Base-by-base conservation (phyloP, 2,888 invertebrate genomes). In the Erebia ligea region DNA sequence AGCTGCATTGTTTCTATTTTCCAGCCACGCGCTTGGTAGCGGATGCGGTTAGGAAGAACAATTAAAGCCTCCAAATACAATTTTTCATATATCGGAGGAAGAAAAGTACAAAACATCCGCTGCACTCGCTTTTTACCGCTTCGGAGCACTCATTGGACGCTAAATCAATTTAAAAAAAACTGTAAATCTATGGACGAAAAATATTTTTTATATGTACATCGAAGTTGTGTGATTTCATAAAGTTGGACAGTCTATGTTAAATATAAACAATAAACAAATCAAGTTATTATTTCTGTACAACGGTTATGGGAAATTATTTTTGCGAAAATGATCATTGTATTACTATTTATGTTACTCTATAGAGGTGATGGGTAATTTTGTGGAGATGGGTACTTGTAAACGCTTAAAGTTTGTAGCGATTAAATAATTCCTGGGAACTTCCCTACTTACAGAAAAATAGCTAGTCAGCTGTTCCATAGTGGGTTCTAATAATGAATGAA, bases 1-100 rank as follows among this genome's bases (percentile, higher is more conserved):
- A 66, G 21, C 73, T 70, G 65, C 45, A n/a, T 73, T 71, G 75
- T 75, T 78, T 79, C 76, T 76, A 72, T 57, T 78, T 87, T 87
- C 66, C 91, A 92, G 92, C 92, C 76, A 76, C 83, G 75, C 90
- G 89, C 78, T 73, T 87, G 75, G 87, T 92, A 78, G 81, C 86
- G 71, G 91, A 91, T 73, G 86, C 82, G 71, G 81, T 91, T 71
- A 84, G 85, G 77, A 92, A 91, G 85, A 81, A 78, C 78, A 82
- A 89, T 74, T 92, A 90, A 87, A 25, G 25, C 56, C 74, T 72
- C 69, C 65, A 62, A 58, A 66, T 65, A 59, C 72, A 69, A 69
- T 70, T 75, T 72, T 72, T 71, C 74, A 76, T 74, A 75, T 76
- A 78, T 70, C 54, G 75, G 71, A 76, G 76, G 76, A 78, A 76